These are phyloP conservation scores for Hydra vulgaris DNA, from an alignment of 30 jellyfish, hydroid and myxozoan species.

Conservation along the genomic window DNA sequence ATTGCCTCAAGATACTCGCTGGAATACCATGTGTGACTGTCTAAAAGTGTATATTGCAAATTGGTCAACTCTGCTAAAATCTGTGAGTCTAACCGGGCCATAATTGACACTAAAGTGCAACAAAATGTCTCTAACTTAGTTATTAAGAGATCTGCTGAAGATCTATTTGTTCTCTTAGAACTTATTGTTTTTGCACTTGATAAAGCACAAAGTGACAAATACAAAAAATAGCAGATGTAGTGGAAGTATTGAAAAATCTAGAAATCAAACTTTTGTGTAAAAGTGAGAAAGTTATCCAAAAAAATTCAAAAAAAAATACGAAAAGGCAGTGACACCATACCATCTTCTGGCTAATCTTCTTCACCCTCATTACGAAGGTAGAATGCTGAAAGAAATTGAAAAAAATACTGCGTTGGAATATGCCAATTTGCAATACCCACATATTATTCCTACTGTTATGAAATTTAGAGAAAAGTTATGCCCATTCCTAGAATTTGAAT, in stretches of 20 bases:
- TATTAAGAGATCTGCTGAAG: neutral
- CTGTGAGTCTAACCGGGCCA: neutral
- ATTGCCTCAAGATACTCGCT: neutral
- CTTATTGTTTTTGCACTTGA: neutral
- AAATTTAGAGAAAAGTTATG: neutral
- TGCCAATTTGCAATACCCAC: neutral
- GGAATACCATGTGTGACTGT: neutral
- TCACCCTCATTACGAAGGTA: neutral
- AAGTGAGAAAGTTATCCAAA: neutral
- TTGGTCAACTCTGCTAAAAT: neutral
- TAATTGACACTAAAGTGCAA: neutral
- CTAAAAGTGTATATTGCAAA: neutral
- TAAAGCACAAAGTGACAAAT: neutral
- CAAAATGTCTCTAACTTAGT: neutral
- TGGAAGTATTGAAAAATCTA: neutral
- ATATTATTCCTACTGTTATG: neutral
- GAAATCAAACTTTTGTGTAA: neutral
- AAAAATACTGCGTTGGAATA: neutral
- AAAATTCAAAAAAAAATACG: neutral
- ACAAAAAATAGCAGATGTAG: neutral
- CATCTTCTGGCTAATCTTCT: neutral
- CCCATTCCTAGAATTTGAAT: neutral
- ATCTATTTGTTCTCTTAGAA: neutral
- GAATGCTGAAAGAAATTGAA: neutral
- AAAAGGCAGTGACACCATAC: neutral